A percentile compares a stretch with the other conserved stretches of the same genome.
Evolutionary conservation across 2,797 vertebrate species (phyloP).

Genomic region (Ptychobarbus kaznakovi): DNA sequence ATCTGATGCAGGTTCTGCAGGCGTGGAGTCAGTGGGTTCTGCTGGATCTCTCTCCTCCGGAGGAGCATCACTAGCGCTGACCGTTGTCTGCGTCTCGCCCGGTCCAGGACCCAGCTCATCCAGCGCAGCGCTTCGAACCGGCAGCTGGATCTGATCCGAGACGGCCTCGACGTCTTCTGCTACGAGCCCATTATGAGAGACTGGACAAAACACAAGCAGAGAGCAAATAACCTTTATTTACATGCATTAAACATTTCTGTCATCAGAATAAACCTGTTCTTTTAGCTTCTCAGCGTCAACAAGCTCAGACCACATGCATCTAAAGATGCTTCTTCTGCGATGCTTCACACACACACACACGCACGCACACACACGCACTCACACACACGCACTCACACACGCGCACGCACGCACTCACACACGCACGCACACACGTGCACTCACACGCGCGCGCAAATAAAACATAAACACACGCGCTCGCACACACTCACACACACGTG

Average conservation of each 20-base stretch:
- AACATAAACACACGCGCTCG: no score
- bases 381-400: no score
- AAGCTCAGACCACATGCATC: neutral
- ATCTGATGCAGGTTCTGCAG: neutral
- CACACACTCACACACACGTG: no score
- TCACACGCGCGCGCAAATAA: no score
- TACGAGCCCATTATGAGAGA: constrained; percentile 67
- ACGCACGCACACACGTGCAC: no score
- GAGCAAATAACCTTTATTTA: constrained; percentile 59
- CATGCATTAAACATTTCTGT: neutral
- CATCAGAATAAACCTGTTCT: neutral
- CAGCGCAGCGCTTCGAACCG: constrained; percentile 71
- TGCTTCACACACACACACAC: no score
- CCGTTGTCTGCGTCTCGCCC: neutral
- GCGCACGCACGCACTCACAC: no score
- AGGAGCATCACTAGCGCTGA: neutral
- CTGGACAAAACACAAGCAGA: constrained; percentile 55
- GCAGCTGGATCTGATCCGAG: constrained; percentile 77
- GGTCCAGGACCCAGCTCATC: constrained; percentile 66
- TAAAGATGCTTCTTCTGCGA: neutral
- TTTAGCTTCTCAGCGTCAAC: neutral
- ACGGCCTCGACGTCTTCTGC: constrained; percentile 73
- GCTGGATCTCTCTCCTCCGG: constrained; percentile 8
- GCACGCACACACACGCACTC: no score
- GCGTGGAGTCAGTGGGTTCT: neutral